Base-by-base conservation (phyloP, 1,140 invertebrate genomes). In the Drosophila repleta region DNA sequence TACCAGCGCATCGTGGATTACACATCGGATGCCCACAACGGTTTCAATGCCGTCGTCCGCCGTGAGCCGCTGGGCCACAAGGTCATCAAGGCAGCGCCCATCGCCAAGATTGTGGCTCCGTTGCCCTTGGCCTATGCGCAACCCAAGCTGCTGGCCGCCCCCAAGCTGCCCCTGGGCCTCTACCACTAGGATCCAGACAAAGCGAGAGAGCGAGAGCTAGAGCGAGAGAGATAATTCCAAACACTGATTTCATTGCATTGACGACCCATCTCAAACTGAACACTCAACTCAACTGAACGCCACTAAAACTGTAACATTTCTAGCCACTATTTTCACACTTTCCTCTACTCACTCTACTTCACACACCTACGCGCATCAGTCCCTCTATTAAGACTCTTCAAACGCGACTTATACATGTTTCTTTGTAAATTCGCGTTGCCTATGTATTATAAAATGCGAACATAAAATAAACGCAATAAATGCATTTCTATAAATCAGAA, bases 1-100 rank as follows among this genome's bases (percentile, higher is more conserved):
- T 94, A 93, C 66, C 88, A 93, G 48, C 93, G 95, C 68, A 94
- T 93, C 20, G 94, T 95, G 17, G 94, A 95, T 71, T 95, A 95
- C 91, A 94, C 94, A 21, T 94, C 94, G 49, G 93, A 94, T 85
- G 92, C 93, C n/a, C 91, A 92, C 37, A 92, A 91, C 52, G 91
- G 92, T 37, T 92, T 92, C 71, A 93, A 93, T 75, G 93, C 92
- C 0, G 90, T 93, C 18, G 92, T 93, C 0, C 92, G 92, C 73
- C 92, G 92, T 58, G 90, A 90, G 46, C 92, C 91, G 1, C 89
- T 92, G 55, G 91, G 91, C 8, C 90, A 92, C 0, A 91, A 92
- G 68, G 82, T 92, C 21, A 75, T 92, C 24, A 93, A 88, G 93
- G 84, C 85, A 61, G 82, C 82, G 17, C 79, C 79, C 1, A 20